These are phyloP conservation scores for Erannis defoliaria DNA, from an alignment of 2,888 invertebrate genomes.

Conservation along the genomic window DNA sequence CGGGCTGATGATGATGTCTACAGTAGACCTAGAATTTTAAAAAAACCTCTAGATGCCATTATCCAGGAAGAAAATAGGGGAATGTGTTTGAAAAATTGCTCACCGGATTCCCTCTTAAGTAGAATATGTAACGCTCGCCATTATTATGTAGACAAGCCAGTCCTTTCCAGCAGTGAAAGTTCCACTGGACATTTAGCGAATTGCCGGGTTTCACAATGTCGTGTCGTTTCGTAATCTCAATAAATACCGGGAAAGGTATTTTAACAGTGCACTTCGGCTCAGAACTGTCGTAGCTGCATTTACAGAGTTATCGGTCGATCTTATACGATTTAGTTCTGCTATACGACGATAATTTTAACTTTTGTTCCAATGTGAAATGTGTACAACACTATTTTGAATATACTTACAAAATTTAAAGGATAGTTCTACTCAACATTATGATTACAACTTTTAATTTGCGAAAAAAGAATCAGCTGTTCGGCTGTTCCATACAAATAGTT, in stretches of 20 bases:
- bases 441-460: no score
- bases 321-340: neutral
- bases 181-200: constrained; percentile 49
- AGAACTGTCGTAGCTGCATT: neutral
- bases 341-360: neutral
- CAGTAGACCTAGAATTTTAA: no score
- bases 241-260: constrained; percentile 56
- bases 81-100: neutral
- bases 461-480: no score
- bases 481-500: no score
- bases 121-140: neutral
- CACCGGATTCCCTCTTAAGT: no score
- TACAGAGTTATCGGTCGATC: neutral
- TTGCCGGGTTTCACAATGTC: constrained; percentile 54
- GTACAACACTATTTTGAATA: no score
- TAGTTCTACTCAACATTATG: no score
- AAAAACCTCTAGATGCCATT: no score
- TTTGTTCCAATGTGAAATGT: neutral
- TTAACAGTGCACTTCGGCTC: constrained; percentile 39
- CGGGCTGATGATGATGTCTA: no score
- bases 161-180: constrained; percentile 56
- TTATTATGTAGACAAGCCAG: constrained; percentile 28
- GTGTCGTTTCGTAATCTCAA: constrained; percentile 52
- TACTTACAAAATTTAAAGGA: no score
- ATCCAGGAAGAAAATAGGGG: no score